These are phyloP conservation scores for Glaucopsyche alexis DNA, from an alignment of 2,888 invertebrate species.

Conservation along the genomic window DNA sequence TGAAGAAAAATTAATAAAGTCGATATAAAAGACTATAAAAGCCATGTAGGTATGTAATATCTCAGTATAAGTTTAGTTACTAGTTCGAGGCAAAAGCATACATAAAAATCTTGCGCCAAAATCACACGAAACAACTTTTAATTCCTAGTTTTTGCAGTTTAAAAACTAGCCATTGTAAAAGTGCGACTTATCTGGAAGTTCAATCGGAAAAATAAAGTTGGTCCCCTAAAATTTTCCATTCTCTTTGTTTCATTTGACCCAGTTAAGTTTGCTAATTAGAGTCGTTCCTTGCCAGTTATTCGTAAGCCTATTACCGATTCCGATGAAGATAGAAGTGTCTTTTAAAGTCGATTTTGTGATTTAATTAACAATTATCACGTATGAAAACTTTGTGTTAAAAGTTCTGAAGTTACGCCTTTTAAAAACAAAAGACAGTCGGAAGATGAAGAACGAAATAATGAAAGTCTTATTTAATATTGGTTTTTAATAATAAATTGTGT, in stretches of 20 bases:
- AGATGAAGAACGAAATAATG: neutral
- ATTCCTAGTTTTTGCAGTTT: slow-evolving; percentile 12
- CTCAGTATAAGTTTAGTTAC: neutral
- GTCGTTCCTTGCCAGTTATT: slow-evolving; percentile 32
- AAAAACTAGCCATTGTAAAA: neutral
- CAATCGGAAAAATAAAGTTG: slow-evolving; percentile 24
- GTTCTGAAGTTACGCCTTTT: neutral
- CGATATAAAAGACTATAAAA: neutral
- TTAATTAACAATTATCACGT: neutral
- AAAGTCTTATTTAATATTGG: too few relatives aligned
- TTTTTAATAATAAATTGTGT: too few relatives aligned
- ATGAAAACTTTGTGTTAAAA: slow-evolving; percentile 2
- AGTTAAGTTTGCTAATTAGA: slow-evolving; percentile 43
- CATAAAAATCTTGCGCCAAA: slow-evolving; percentile 3
- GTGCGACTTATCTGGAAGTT: slow-evolving; percentile 21
- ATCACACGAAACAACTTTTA: neutral
- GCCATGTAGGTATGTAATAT: neutral
- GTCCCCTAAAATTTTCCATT: slow-evolving; percentile 39
- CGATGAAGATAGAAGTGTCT: slow-evolving; percentile 1
- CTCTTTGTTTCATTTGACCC: slow-evolving; percentile 39
- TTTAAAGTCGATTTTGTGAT: slow-evolving; percentile 1
- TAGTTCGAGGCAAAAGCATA: neutral
- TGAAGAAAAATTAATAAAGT: neutral
- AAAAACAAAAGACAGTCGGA: neutral
- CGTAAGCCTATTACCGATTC: slow-evolving; percentile 22